Conservation (phyloP, 2,113 vertebrate species). For the Phycodurus eques region DNA sequence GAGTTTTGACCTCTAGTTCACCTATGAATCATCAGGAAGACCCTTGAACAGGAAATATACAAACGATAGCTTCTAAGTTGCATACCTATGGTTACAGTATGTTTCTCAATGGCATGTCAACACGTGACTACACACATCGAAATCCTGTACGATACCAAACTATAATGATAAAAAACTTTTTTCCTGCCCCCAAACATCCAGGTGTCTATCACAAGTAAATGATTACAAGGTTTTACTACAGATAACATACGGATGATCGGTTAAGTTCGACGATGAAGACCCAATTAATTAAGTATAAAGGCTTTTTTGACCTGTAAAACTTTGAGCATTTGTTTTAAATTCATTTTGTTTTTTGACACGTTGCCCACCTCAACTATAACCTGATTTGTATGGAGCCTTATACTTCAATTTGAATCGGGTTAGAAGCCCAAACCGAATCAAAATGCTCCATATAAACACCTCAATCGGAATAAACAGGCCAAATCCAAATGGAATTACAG, state of each 20-base stretch:
- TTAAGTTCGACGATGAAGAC: neutral
- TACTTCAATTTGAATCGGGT: too few species aligned
- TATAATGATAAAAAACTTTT: neutral
- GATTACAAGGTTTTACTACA: slow-evolving; percentile 13
- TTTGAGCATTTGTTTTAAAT: neutral
- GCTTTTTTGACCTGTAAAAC: neutral
- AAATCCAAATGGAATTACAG: too few species aligned
- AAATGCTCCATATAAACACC: too few species aligned
- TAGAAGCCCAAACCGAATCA: too few species aligned
- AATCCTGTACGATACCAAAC: slow-evolving; percentile 14
- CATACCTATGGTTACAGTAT: slow-evolving; percentile 18
- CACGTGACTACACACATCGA: slow-evolving; percentile 9
- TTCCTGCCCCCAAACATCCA: neutral
- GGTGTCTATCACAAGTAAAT: neutral
- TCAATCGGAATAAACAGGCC: too few species aligned
- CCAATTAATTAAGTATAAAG: neutral
- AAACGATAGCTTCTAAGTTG: slow-evolving; percentile 42
- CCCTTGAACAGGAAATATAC: slow-evolving; percentile 31
- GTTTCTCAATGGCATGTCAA: slow-evolving; percentile 5
- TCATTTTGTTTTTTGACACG: neutral
- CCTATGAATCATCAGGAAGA: slow-evolving; percentile 54
- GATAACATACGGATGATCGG: neutral
- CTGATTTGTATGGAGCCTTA: too few species aligned
- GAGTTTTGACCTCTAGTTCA: slow-evolving; percentile 57
- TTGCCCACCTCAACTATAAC: too few species aligned